Evolutionary conservation across 2,888 invertebrate genomes (phyloP), one percentile per base, ranked within the genome.

Genomic region (Mamestra brassicae): DNA sequence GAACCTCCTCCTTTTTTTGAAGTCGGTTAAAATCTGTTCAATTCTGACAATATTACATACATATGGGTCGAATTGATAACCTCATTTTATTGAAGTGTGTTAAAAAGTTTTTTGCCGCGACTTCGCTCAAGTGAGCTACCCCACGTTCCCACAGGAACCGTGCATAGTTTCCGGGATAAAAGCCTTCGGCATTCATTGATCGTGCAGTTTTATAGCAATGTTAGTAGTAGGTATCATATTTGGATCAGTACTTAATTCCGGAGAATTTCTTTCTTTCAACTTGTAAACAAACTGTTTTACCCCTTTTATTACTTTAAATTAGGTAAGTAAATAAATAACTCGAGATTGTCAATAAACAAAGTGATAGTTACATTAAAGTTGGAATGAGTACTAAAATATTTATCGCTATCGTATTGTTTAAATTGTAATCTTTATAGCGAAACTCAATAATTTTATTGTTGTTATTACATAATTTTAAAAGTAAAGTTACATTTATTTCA

Each of bases 341-440:
- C 7, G 4, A 26, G 7, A 63, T 38, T 78, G 36, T 58, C 34
- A 38, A 34, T 17, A 26, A 17, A 17, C n/a, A 11, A 34, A 52
- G 61, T 45, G 55, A 52, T 71, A n/a, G n/a, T n/a, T n/a, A 58
- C 52, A 34, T 62, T 47, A 11, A 71, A 57, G 10, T 54, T 58
- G 3, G 17, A 13, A 62, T 11, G 15, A 34, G 7, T 55, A 64
- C 15, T 61, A 42, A 42, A 38, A 52, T 3, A 61, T 13, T 42
- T 52, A 60, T 45, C 42, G 34, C 57, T 65, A 62, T 82, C 47
- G 52, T 54, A 36, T 64, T 50, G 3, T 42, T 50, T 58, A 34
- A 38, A n/a, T 54, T 58, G 62, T 42, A 64, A 79, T 71, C 45
- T 52, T 54, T 66, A 74, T 34, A 52, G 52, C 36, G n/a, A 62